Evolutionary conservation across 2,113 vertebrate species (phyloP).

Genomic region (Rhineura floridana): DNA sequence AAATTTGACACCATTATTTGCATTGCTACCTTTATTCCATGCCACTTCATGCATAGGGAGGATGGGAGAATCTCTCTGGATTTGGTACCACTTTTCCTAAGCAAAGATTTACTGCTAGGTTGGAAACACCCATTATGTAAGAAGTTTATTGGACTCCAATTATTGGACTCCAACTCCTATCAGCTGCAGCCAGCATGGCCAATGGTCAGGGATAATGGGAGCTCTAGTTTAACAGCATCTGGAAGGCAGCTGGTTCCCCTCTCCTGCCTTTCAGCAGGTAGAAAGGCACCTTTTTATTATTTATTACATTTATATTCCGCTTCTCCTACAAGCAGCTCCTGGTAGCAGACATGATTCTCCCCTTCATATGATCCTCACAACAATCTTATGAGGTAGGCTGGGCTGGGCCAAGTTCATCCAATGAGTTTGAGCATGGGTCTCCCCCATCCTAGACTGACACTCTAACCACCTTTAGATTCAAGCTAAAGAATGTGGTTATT

Average conservation of each 20-base stretch:
- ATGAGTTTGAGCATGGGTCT: too few relatives aligned
- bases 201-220: too few relatives aligned
- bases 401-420: too few relatives aligned
- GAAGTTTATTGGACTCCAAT: too few relatives aligned
- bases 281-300: too few relatives aligned
- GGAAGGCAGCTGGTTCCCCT: neutral
- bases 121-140: neutral
- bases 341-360: neutral
- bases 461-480: neutral
- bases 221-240: neutral
- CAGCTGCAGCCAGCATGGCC: too few relatives aligned
- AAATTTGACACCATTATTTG: neutral
- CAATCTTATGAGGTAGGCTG: neutral
- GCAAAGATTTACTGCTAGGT: neutral
- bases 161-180: too few relatives aligned
- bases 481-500: neutral
- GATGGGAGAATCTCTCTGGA: too few relatives aligned
- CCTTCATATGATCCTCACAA: neutral
- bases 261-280: too few relatives aligned
- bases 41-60: neutral
- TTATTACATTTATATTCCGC: neutral
- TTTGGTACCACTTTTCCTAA: too few relatives aligned
- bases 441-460: too few relatives aligned
- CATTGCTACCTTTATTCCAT: neutral
- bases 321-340: neutral